phyloP scores from a whole-genome alignment of 2,113 vertebrate species.

The Syrmaticus mikado region DNA sequence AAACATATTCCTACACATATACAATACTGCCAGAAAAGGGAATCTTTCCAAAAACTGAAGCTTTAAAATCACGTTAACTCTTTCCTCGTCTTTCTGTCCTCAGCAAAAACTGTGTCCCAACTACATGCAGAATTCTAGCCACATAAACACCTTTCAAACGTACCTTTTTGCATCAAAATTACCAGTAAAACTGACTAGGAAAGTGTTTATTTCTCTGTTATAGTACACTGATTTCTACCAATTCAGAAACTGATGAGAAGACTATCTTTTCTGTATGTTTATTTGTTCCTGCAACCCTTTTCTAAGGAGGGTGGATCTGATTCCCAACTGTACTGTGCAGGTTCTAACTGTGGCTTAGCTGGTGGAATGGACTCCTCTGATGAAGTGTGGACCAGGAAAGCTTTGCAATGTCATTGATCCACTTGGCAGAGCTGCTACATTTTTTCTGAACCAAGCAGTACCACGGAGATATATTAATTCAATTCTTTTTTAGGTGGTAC shows the following conservation, averaged over 20 bases:
- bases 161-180: not conserved
- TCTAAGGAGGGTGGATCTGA: not conserved
- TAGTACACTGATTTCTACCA: not conserved
- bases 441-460: not conserved
- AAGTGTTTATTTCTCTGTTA: not conserved
- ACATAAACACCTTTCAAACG: not conserved
- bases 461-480: not conserved
- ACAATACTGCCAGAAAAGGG: not conserved
- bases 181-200: not conserved
- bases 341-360: not conserved
- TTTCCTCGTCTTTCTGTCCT: not conserved
- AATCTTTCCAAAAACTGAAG: not conserved
- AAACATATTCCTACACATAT: not conserved
- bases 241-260: not conserved
- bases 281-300: not conserved
- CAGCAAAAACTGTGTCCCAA: not conserved
- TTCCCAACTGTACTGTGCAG: rapidly evolving
- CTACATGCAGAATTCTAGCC: not conserved
- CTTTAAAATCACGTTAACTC: not conserved
- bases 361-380: not conserved
- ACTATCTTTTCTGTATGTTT: not conserved
- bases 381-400: not conserved
- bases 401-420: not conserved
- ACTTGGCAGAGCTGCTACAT: not conserved
- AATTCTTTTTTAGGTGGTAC: not conserved